Base-by-base conservation (phyloP, 1,140 invertebrate species). In the Oncopodura yosiiana region DNA sequence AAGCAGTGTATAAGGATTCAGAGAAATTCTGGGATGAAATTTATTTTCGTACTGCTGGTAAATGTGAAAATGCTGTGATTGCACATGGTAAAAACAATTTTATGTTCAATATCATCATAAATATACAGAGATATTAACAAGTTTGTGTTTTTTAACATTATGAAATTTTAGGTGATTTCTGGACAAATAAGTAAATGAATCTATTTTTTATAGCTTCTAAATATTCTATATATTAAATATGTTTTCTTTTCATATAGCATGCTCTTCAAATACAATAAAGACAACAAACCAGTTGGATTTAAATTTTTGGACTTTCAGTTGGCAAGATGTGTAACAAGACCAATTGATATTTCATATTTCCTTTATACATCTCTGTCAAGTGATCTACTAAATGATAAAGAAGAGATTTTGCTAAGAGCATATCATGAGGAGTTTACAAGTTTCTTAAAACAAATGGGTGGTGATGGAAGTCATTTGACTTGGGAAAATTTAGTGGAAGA, bases 111-210 rank as follows among this genome's bases (percentile, higher is more conserved):
- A n/a, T n/a, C n/a, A n/a, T n/a, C n/a, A n/a, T n/a, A n/a, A n/a
- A n/a, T n/a, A n/a, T n/a, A n/a, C n/a, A n/a, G n/a, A n/a, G n/a
- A n/a, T n/a, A n/a, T n/a, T n/a, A n/a, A n/a, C n/a, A n/a, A n/a
- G n/a, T n/a, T n/a, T n/a, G n/a, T n/a, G n/a, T n/a, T n/a, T n/a
- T n/a, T n/a, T n/a, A n/a, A n/a, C n/a, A n/a, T n/a, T n/a, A n/a
- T n/a, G n/a, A n/a, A n/a, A n/a, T n/a, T n/a, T n/a, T n/a, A n/a
- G 83, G 83, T 0, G 82, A 84, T 55, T 84, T 81, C 65, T 84
- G 82, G 82, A 82, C 81, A 0, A 84, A 84, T 58, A 85, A 85
- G n/a, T n/a, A n/a, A n/a, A n/a, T n/a, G n/a, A n/a, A n/a, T n/a
- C n/a, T n/a, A n/a, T n/a, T n/a, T n/a, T n/a, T n/a, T n/a, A n/a